Evolutionary conservation across 2,888 invertebrate genomes (phyloP).

Genomic region (Rambutsinella grinnellia): DNA sequence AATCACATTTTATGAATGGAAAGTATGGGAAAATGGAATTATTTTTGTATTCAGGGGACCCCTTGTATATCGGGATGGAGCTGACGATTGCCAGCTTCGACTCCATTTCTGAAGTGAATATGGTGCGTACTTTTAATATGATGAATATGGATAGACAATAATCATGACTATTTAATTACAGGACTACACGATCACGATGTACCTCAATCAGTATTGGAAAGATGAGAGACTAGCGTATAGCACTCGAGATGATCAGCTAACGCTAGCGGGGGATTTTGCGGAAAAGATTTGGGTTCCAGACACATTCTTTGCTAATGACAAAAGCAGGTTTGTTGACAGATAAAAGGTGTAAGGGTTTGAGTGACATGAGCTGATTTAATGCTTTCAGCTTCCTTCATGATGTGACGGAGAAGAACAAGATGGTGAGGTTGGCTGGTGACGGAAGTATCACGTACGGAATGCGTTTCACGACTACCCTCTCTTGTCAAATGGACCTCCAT

Average conservation of each 20-base stretch:
- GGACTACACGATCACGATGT: constrained; percentile 75
- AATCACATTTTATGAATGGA: neutral
- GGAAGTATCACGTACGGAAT: constrained; percentile 74
- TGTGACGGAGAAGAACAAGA: constrained; percentile 75
- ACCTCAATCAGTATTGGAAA: constrained; percentile 75
- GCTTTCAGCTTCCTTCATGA: constrained; percentile 72
- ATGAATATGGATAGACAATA: neutral
- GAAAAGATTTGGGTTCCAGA: constrained; percentile 76
- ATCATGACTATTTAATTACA: constrained; percentile 63
- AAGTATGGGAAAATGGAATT: neutral
- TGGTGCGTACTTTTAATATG: constrained; percentile 69
- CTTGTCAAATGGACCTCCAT: constrained; percentile 75
- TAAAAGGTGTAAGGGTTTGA: neutral
- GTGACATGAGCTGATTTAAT: neutral
- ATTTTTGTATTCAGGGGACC: constrained; percentile 69
- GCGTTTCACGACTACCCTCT: constrained; percentile 74
- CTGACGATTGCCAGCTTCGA: constrained; percentile 74
- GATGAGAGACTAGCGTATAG: constrained; percentile 73
- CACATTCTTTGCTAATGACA: constrained; percentile 75
- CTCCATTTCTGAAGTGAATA: constrained; percentile 75
- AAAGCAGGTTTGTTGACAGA: constrained; percentile 68
- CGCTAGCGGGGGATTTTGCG: constrained; percentile 74
- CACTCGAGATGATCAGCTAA: constrained; percentile 70
- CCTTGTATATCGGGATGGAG: constrained; percentile 73
- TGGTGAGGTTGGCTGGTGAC: constrained; percentile 73